Percentiles rank a stretch among this genome's conserved stretches.
Evolutionary conservation across 64 coral and sea anemone species (phyloP).

Genomic region (Actinia equina): DNA sequence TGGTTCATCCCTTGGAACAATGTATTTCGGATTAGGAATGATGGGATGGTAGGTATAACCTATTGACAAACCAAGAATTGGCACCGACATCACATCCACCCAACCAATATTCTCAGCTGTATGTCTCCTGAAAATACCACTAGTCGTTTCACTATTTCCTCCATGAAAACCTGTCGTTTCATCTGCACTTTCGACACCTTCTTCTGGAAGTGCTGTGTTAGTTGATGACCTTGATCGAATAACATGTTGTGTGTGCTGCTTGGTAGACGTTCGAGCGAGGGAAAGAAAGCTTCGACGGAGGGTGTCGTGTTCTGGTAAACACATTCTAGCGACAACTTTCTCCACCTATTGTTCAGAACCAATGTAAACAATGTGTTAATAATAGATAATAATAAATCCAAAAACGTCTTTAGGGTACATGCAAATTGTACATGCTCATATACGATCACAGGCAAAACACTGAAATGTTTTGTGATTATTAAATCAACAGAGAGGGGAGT

Average conservation of each 20-base stretch:
- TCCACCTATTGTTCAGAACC: conserved; percentile 52
- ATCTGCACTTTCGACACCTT: conserved; percentile 87
- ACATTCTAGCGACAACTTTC: conserved; percentile 84
- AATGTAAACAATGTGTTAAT: background rate
- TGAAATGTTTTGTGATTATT: no score
- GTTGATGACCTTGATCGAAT: conserved; percentile 70
- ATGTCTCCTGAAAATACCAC: conserved; percentile 81
- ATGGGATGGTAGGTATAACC: conserved; percentile 93
- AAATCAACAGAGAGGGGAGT: background rate
- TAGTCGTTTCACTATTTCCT: conserved; percentile 29
- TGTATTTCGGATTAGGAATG: conserved; percentile 46
- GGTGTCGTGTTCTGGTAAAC: conserved; percentile 91
- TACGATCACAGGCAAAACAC: no score
- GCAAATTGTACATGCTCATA: no score
- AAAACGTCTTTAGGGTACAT: no score
- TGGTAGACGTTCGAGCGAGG: conserved; percentile 58
- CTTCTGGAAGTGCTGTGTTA: conserved; percentile 61
- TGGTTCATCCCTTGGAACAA: conserved; percentile 53
- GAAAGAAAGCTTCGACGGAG: conserved; percentile 70
- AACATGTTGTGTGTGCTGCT: conserved; percentile 59
- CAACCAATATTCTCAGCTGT: conserved; percentile 66
- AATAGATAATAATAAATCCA: no score
- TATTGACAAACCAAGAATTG: conserved; percentile 73
- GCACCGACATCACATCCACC: conserved; percentile 95
- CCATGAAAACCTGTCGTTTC: conserved; percentile 40